Conservation (phyloP, 2,888 invertebrate species). For the Acanthosepion lycidas region DNA sequence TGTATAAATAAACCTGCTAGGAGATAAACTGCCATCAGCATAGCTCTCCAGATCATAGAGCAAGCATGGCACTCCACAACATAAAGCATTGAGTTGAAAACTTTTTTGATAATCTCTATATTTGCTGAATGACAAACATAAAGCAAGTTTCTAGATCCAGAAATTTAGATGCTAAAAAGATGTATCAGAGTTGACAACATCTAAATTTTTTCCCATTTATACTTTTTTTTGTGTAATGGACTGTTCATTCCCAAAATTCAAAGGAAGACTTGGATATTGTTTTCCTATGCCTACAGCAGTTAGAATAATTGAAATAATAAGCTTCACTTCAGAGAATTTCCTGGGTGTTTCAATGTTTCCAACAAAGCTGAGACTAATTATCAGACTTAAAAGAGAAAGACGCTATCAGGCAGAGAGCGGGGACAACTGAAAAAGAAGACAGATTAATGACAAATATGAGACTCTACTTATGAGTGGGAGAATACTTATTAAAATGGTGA, state of each 20-base stretch:
- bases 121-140: neutral
- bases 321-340: neutral
- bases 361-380: neutral
- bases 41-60: too few species aligned
- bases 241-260: too few species aligned
- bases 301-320: neutral
- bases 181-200: too few species aligned
- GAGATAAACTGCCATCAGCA: too few species aligned
- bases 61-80: too few species aligned
- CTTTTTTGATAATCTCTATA: too few species aligned
- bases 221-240: too few species aligned
- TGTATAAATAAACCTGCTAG: too few species aligned
- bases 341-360: neutral
- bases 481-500: neutral
- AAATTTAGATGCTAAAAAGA: neutral
- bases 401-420: neutral
- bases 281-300: neutral
- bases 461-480: neutral
- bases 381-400: neutral
- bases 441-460: neutral
- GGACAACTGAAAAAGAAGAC: neutral
- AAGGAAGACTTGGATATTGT: slow-evolving; percentile 4
- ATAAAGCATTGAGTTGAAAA: too few species aligned
- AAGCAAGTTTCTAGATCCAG: neutral
- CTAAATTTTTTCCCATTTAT: too few species aligned